Evolutionary conservation across 1,140 invertebrate species (phyloP), one percentile per base, ranked within the genome.

Genomic region (Drosophila mayri): DNA sequence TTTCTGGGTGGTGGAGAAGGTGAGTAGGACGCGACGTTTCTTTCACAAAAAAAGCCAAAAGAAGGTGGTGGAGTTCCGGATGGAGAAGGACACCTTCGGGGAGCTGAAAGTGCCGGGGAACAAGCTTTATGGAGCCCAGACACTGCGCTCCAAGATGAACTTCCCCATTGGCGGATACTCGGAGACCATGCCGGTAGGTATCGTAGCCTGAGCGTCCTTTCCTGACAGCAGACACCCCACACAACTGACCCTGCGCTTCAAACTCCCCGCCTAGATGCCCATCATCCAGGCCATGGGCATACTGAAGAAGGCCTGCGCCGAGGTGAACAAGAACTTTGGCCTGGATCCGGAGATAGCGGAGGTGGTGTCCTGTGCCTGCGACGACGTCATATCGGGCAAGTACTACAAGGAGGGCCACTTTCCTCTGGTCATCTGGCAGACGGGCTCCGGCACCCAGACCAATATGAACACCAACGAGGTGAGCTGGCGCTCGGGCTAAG

Each of bases 401-500:
- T 94, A 99, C 35, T 98, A 98, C 91, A 94, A 97, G 14, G 20
- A 61, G 44, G 97, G 98, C 57, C 98, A 99, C 93, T 99, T 99
- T 92, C 99, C 99, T 4, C 93, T 99, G 22, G 98, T 99, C 58
- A 98, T 98, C 87, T 99, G 98, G 98, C 98, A 99, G 94, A 99
- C 99, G 28, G 99, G 99, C 7, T 99, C 99, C 50, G 99, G 99
- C 28, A 99, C 99, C 0, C 99, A 99, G 93, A 97, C 96, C 4
- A 99, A 99, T 92, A 99, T 99, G 99, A 99, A 99, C 92, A 97
- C 98, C 2, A 99, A 99, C 93, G 99, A 99, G 95, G 97, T 97
- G 79, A 59, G 52, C n/a, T 11, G 5, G 6, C 5, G 12, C 18
- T 1, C 1, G 3, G 8, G 4, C n/a, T n/a, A n/a, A n/a, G n/a